Evolutionary conservation across 1,140 invertebrate species (phyloP), one percentile per base, ranked within the genome.

Genomic region (Physella acuta): DNA sequence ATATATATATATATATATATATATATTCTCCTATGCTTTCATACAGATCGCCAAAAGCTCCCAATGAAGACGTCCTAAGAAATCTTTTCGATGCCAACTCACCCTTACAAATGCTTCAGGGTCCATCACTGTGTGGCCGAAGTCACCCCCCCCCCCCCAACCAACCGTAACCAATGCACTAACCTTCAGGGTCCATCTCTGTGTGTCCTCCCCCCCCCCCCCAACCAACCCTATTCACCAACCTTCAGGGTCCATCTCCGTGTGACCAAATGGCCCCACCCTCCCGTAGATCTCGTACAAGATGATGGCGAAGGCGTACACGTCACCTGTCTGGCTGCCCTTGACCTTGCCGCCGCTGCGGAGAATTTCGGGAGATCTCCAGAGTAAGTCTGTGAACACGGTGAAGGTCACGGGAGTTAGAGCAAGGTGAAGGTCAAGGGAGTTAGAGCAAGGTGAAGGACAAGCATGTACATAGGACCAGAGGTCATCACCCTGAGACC

Each of bases 261-360:
- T 78, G 65, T 75, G 76, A 39, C 79, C 79, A 66, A 71, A 85
- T 8, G 82, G 82, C 11, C 79, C 80, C 4, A 63, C 24, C 31
- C 81, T 63, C 0, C 79, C 77, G 55, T 80, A 76, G 26, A 84
- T 82, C 68, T 85, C 83, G 61, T 84, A 77, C 39, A 98, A 88
- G 78, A 99, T 96, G 73, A 98, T 95, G 49, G 92, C 94, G 87
- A 99, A 99, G 31, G 95, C 92, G 82, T 97, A 99, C 5, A 98
- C 91, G 84, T 99, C 96, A 1, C 91, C 94, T 84, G 94, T 93
- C 81, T 91, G 93, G n/a, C 91, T 91, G n/a, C 93, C 93, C 49
- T 69, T 63, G n/a, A 63, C 53, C n/a, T 75, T 74, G 0, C 73
- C 68, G 31, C 64, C 89, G 14, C 53, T 66, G 73, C 95, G 86